Evolutionary conservation across 2,888 invertebrate genomes (phyloP).

Genomic region (Kryphioiulus occultus): DNA sequence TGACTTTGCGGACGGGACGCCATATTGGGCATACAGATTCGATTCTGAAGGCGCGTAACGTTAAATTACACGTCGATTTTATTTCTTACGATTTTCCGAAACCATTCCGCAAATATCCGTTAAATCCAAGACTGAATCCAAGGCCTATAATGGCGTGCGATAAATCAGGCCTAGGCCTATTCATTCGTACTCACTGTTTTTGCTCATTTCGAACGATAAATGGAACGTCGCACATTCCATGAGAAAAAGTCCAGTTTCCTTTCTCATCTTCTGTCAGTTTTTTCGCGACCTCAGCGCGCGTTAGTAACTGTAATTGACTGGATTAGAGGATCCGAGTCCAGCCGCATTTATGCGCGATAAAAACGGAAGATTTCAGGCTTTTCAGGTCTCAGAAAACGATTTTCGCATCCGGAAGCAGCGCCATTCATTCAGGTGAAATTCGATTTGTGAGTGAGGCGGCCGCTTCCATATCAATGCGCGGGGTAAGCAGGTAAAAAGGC

Average conservation of each 20-base stretch:
- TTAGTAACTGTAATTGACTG: neutral
- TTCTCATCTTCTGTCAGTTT: neutral
- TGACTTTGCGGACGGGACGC: too few species aligned
- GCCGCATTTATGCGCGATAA: neutral
- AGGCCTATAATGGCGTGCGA: neutral
- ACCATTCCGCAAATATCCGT: neutral
- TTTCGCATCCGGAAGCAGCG: neutral
- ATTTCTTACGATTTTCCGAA: too few species aligned
- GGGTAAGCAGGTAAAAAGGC: neutral
- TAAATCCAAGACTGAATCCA: neutral
- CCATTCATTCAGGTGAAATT: neutral
- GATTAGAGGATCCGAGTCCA: neutral
- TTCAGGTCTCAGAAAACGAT: too few species aligned
- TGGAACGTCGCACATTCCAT: neutral
- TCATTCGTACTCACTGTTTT: conserved; percentile 19
- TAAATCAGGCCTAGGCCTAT: neutral
- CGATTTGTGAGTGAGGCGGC: neutral
- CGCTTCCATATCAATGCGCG: neutral
- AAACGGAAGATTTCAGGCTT: neutral
- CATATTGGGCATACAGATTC: too few species aligned
- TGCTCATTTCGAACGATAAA: neutral
- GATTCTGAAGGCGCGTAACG: too few species aligned
- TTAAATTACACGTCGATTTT: too few species aligned
- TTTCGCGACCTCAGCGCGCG: neutral
- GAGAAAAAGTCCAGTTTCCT: neutral